Evolutionary conservation across 2,888 invertebrate species (phyloP), one percentile per base, ranked within the genome.

Genomic region (Julus scanicus): DNA sequence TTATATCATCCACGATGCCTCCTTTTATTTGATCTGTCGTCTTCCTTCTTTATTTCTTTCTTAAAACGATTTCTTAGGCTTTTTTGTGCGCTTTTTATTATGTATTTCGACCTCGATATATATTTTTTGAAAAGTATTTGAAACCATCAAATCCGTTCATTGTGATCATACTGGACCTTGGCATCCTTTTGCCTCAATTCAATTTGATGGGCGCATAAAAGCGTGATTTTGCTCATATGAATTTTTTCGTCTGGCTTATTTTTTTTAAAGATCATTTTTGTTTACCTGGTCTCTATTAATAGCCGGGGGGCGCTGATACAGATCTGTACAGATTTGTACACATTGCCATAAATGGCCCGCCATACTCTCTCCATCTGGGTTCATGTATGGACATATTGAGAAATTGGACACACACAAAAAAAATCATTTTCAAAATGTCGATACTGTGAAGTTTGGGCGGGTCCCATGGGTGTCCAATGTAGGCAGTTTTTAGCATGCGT

Each of bases 41-140:
- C 29, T 71, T 71, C 71, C 29, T 71, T 71, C 71, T 71, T 71
- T n/a, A 5, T 63, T 63, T 63, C 63, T 53, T 53, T 53, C 53
- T 53, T 53, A 15, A 57, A 57, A 57, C 57, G 57, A 15, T 57
- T 57, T 57, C 57, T 57, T 9, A n/a, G 63, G 15, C 53, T 2
- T 63, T 63, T 63, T 63, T 63, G 63, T 63, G 63, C 63, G 3
- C 17, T 17, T 63, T 63, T 63, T 63, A 63, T 63, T n/a, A 17
- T 15, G 11, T 15, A 15, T 53, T 53, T 53, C 11, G 53, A 2
- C 53, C 53, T 53, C 53, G 53, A 53, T 53, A 53, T 53, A 53
- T 2, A 15, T 15, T 53, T 53, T 53, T 53, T 53, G 53, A n/a
- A n/a, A n/a, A n/a, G n/a, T n/a, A n/a, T n/a, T n/a, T 48, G 48